phyloP scores from a whole-genome alignment of 35 echinoderm and acorn worm species.

The Ptychodera flava region DNA sequence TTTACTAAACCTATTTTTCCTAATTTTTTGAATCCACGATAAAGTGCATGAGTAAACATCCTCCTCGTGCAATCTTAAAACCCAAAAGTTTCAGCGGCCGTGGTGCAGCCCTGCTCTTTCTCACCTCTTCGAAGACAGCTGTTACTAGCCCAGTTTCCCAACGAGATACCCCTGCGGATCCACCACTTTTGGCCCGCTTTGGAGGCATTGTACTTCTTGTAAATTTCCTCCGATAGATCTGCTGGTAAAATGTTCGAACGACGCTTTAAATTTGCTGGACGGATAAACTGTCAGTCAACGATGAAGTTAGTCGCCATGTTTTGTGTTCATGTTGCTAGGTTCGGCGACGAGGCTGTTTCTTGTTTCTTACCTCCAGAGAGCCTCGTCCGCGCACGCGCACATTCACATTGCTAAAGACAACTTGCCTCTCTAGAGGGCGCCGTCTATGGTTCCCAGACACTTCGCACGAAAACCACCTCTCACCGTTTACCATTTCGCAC shows the following conservation, averaged over 20 bases:
- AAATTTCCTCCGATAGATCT: not conserved
- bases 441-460: too few relatives aligned
- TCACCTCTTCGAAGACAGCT: slow-evolving; percentile 91
- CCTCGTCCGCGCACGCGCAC: too few relatives aligned
- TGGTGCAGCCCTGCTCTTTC: too few relatives aligned
- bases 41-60: too few relatives aligned
- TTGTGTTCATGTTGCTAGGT: not conserved
- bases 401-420: too few relatives aligned
- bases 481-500: too few relatives aligned
- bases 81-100: too few relatives aligned
- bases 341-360: not conserved
- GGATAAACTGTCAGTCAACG: not conserved
- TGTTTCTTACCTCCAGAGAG: not conserved
- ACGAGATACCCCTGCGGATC: slow-evolving; percentile 76
- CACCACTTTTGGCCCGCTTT: slow-evolving; percentile 98
- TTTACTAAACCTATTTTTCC: too few relatives aligned
- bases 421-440: too few relatives aligned
- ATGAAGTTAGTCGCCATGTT: not conserved
- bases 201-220: slow-evolving; percentile 48
- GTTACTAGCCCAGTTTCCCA: slow-evolving; percentile 93
- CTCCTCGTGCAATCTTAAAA: too few relatives aligned
- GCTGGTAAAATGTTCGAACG: not conserved
- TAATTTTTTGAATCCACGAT: too few relatives aligned
- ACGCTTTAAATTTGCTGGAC: not conserved
- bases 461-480: too few relatives aligned